Conservation (phyloP, 2,113 vertebrate genomes). For the Limnothrissa miodon region DNA sequence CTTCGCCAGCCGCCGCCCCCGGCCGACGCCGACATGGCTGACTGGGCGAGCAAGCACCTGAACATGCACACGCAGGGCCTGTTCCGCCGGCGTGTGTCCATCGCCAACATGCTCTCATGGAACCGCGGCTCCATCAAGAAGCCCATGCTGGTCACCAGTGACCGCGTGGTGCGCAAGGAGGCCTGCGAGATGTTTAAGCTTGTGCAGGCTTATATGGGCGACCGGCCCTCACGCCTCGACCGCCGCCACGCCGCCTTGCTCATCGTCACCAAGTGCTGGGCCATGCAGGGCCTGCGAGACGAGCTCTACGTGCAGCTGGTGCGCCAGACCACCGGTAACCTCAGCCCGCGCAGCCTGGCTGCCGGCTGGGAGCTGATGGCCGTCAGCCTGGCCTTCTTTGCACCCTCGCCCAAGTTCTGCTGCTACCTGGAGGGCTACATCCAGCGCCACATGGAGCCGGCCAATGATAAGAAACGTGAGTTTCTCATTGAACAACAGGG, state of each 20-base stretch:
- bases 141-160: conserved; percentile 88
- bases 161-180: conserved; percentile 81
- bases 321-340: conserved; percentile 86
- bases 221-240: conserved; percentile 83
- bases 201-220: conserved; percentile 91
- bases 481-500: conserved; percentile 66
- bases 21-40: conserved; percentile 77
- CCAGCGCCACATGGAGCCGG: conserved; percentile 82
- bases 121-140: conserved; percentile 86
- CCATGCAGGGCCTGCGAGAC: conserved; percentile 80
- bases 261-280: conserved; percentile 86
- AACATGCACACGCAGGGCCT: conserved; percentile 91
- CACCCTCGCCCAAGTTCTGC: conserved; percentile 87
- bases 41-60: conserved; percentile 91
- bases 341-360: conserved; percentile 75
- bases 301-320: conserved; percentile 88
- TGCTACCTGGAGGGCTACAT: conserved; percentile 91
- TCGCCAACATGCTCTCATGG: conserved; percentile 91
- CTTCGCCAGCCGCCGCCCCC: conserved; percentile 78
- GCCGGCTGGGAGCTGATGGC: conserved; percentile 90
- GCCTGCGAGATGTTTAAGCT: conserved; percentile 90
- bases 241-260: conserved; percentile 78
- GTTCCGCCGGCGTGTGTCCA: conserved; percentile 84
- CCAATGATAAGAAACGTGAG: conserved; percentile 83
- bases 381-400: conserved; percentile 86